Base-by-base conservation (phyloP, 2,888 invertebrate species). In the Danaus chrysippus region DNA sequence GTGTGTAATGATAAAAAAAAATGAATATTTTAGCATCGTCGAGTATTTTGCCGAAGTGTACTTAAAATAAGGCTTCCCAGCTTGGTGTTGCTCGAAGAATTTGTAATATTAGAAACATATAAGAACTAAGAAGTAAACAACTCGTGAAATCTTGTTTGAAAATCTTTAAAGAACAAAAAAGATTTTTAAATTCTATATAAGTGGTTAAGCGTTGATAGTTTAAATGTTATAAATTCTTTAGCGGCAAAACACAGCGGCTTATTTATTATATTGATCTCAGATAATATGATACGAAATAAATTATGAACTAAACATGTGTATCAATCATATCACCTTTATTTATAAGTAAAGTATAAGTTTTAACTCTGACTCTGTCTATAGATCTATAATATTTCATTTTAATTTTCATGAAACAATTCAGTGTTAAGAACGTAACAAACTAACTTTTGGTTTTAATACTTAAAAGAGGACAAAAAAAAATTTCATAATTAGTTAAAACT, bases 221-320 rank as follows among this genome's bases (percentile, higher is more conserved):
- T n/a, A 41, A 17, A 43, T 10, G 15, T 34, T 19, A n/a, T 49
- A 46, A 58, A n/a, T 56, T 63, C 43, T 49, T 60, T 58, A 53
- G 63, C 53, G 52, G 13, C 41, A 52, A 41, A 13, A 53, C 54
- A 52, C 41, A 63, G 54, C 58, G 44, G 66, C 66, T 66, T 64
- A 64, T 64, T 56, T 62, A 62, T 56, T 42, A 52, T 62, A 67
- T 64, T 66, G 68, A 70, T 70, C 66, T 68, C 70, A 67, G 63
- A 63, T 64, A 61, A 58, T 59, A 57, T 65, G 61, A 64, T 65
- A 61, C 61, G 62, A 67, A 69, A 58, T 66, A 65, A 67, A 64
- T 49, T 54, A 61, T 66, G 8, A 34, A 41, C 0, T 9, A 53
- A 11, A n/a, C 2, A 9, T 13, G 42, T 42, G 42, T 52, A n/a